Percentiles rank a stretch among this genome's conserved stretches.
Evolutionary conservation across 2,888 invertebrate species (phyloP).

Genomic region (Malacosoma neustria): DNA sequence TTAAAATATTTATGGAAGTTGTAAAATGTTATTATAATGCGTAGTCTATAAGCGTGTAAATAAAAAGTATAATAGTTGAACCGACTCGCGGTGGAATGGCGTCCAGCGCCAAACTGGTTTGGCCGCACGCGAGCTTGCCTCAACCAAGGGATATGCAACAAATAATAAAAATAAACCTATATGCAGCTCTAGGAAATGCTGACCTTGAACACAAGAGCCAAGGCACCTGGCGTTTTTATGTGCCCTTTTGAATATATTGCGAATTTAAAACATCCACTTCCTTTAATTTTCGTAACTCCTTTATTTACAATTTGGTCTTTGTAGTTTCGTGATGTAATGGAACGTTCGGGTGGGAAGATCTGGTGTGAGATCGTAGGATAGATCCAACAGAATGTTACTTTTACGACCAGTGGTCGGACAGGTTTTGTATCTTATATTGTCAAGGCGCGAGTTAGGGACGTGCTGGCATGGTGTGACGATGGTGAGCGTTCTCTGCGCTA

Average conservation of each 20-base stretch:
- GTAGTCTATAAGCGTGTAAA: constrained; percentile 32
- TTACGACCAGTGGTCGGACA: constrained; percentile 23
- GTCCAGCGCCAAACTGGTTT: constrained; percentile 65
- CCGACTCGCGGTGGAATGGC: constrained; percentile 54
- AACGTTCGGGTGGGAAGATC: constrained; percentile 24
- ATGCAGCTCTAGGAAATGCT: constrained; percentile 73
- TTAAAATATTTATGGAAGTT: constrained; percentile 21
- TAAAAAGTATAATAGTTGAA: constrained; percentile 50
- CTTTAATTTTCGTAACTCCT: constrained; percentile 19
- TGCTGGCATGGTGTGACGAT: constrained; percentile 4
- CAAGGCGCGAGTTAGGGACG: background rate
- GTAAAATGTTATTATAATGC: constrained; percentile 29
- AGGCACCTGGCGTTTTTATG: constrained; percentile 72
- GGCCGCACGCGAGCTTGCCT: constrained; percentile 64
- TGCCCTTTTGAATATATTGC: constrained; percentile 65
- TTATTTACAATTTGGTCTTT: constrained; percentile 19
- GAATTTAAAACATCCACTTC: constrained; percentile 44
- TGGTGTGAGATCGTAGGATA: constrained; percentile 21
- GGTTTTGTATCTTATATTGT: constrained; percentile 19
- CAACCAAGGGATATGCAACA: constrained; percentile 62
- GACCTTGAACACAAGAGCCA: constrained; percentile 67
- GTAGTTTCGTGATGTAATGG: constrained; percentile 31
- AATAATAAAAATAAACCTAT: constrained; percentile 72
- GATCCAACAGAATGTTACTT: constrained; percentile 15
- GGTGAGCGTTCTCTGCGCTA: constrained; percentile 30